Conservation (phyloP, 2,888 invertebrate genomes). For the Hoplodrina ambigua region DNA sequence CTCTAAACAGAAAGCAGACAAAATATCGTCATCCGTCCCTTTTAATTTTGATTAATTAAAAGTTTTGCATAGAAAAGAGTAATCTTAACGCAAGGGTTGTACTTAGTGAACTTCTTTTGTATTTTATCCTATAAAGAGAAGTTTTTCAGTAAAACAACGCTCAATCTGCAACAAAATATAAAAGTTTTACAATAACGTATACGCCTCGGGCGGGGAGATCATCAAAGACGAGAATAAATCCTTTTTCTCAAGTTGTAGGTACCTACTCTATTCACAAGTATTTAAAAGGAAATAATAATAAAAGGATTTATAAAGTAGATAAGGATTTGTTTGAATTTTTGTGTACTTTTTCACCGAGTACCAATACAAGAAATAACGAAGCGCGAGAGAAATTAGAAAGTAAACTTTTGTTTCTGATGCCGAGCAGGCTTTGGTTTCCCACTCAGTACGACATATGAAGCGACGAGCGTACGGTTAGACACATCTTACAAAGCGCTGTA, state of each 20-base stretch:
- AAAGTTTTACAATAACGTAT: constrained; percentile 89
- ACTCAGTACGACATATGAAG: constrained; percentile 39
- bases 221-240: constrained; percentile 82
- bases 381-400: constrained; percentile 20
- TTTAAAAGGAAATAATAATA: constrained; percentile 71
- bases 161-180: constrained; percentile 88
- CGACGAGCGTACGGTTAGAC: constrained; percentile 54
- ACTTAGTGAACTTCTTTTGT: constrained; percentile 87
- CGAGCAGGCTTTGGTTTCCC: constrained; percentile 23
- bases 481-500: constrained; percentile 73
- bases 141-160: constrained; percentile 89
- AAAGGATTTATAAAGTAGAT: constrained; percentile 66
- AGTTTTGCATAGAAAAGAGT: constrained; percentile 84
- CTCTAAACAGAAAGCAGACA: constrained; percentile 53
- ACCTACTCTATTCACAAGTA: constrained; percentile 72
- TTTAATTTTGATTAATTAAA: constrained; percentile 89
- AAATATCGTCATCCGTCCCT: constrained; percentile 70
- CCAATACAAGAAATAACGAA: constrained; percentile 14
- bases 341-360: constrained; percentile 10
- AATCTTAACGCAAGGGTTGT: constrained; percentile 87
- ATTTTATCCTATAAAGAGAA: constrained; percentile 86
- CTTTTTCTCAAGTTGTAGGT: constrained; percentile 76
- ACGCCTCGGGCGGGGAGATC: constrained; percentile 85
- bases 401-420: constrained; percentile 42
- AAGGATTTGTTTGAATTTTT: constrained; percentile 31